phyloP scores from a whole-genome alignment of 1,140 invertebrate genomes.

The Cheumatopsyche charites region DNA sequence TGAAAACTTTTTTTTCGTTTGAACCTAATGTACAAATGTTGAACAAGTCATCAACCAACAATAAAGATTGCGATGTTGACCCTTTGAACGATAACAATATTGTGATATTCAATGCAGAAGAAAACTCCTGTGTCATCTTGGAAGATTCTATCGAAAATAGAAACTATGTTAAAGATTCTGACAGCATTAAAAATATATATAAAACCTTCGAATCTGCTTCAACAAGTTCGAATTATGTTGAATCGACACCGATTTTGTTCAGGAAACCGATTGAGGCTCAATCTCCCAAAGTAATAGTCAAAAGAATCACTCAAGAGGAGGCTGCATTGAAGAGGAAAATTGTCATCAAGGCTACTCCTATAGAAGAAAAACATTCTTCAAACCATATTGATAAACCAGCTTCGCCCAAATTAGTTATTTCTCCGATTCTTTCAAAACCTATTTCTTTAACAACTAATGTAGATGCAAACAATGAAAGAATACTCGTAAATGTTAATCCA shows the following conservation, averaged over 20 bases:
- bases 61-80: conserved; percentile 20
- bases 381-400: too few species aligned
- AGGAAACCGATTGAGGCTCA: not conserved
- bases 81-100: conserved; percentile 26
- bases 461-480: not conserved
- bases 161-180: conserved; percentile 2
- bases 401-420: not conserved
- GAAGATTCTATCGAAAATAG: conserved; percentile 1
- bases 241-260: not conserved
- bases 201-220: not conserved
- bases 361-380: not conserved
- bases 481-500: conserved; percentile 24
- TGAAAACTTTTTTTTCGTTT: not conserved
- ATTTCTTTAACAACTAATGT: not conserved
- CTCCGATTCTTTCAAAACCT: not conserved
- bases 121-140: not conserved
- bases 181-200: not conserved
- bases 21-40: not conserved
- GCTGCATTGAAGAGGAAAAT: conserved; percentile 11
- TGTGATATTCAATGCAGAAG: conserved; percentile 5
- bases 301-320: conserved; percentile 26
- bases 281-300: conserved; percentile 13
- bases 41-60: not conserved
- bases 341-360: conserved; percentile 11
- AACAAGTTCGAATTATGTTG: not conserved